phyloP scores from a whole-genome alignment of 2,888 invertebrate genomes.

The Drosophila fulvimacula region DNA sequence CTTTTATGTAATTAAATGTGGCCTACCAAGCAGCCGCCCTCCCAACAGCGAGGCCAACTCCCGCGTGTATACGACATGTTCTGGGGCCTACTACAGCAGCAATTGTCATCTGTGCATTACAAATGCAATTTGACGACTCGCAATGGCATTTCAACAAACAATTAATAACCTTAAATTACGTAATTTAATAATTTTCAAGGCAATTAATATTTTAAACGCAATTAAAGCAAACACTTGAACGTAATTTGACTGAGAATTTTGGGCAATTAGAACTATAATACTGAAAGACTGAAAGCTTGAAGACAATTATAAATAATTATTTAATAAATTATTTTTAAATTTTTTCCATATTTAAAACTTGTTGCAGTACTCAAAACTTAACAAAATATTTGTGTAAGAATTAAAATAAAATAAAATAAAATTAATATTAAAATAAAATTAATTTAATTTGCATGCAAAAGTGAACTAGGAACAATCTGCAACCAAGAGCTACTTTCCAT shows the following conservation, averaged over 20 bases:
- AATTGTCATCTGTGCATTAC: constrained; percentile 60
- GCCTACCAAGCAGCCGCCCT: constrained; percentile 28
- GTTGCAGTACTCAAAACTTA: too few species aligned
- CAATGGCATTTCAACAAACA: constrained; percentile 9
- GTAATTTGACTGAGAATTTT: background rate
- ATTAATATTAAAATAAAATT: too few species aligned
- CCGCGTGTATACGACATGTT: constrained; percentile 24
- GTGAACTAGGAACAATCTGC: background rate
- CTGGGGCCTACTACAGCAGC: constrained; percentile 27
- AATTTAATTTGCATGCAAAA: too few species aligned
- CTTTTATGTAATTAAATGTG: constrained; percentile 70
- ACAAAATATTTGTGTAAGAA: too few species aligned
- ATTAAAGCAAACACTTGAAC: background rate
- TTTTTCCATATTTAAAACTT: too few species aligned
- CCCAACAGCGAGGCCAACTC: background rate
- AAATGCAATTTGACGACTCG: constrained; percentile 70
- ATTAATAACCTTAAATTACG: constrained; percentile 11
- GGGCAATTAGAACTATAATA: background rate
- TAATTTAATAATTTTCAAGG: constrained; percentile 3
- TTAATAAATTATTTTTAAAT: too few species aligned
- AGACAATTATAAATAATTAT: too few species aligned
- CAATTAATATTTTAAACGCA: background rate
- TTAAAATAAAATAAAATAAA: too few species aligned
- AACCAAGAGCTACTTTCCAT: too few species aligned
- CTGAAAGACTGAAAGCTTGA: too few species aligned